Percentiles rank a stretch among this genome's conserved stretches.
Evolutionary conservation across 1,140 invertebrate species (phyloP).

Genomic region (Asobara japonica): DNA sequence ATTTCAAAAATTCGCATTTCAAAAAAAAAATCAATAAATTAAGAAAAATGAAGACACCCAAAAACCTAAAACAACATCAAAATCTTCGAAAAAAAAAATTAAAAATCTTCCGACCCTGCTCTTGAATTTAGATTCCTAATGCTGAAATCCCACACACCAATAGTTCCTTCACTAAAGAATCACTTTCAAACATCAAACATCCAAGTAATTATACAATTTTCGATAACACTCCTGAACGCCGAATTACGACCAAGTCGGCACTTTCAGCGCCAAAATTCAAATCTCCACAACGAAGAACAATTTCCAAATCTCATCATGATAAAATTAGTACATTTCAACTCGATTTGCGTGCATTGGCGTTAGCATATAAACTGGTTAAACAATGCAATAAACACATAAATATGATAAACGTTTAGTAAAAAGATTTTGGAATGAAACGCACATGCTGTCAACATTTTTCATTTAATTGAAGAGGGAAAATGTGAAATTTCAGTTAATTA

Average conservation of each 20-base stretch:
- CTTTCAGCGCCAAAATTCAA: too few relatives aligned
- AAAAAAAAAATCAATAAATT: too few relatives aligned
- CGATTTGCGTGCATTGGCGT: conserved; percentile 46
- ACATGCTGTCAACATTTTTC: neutral
- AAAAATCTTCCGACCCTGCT: too few relatives aligned
- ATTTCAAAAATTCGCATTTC: too few relatives aligned
- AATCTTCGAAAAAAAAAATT: too few relatives aligned
- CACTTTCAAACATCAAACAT: neutral
- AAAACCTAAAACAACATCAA: too few relatives aligned
- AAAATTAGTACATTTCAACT: conserved; percentile 37
- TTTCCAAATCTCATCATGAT: too few relatives aligned
- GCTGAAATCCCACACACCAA: too few relatives aligned
- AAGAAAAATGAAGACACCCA: too few relatives aligned
- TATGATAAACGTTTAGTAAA: conserved; percentile 17
- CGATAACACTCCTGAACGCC: neutral
- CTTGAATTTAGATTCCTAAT: too few relatives aligned
- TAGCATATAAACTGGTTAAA: conserved; percentile 45
- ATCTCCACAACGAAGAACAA: too few relatives aligned
- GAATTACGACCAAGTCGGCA: neutral
- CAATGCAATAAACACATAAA: conserved; percentile 46
- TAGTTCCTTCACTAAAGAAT: neutral
- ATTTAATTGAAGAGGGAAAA: neutral
- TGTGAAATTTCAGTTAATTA: neutral
- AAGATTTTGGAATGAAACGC: neutral
- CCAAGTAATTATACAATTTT: neutral